Base-by-base conservation (phyloP, 2,113 vertebrate species). In the Glaucidium brasilianum region DNA sequence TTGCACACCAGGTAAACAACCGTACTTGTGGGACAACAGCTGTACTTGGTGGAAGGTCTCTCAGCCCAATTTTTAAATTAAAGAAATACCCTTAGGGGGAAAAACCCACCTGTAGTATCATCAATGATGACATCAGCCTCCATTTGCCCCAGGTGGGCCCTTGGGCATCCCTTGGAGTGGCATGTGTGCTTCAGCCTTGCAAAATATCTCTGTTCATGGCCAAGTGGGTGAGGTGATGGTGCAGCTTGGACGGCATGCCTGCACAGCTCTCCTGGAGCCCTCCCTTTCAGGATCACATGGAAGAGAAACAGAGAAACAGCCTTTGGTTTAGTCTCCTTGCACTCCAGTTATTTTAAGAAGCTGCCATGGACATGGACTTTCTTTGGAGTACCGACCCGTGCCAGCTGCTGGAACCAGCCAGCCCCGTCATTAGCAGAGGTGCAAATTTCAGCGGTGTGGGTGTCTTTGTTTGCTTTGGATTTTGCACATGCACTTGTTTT, bases 381-480 rank as follows among this genome's bases (percentile, higher is more conserved):
- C 85, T 87, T 62, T 76, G 90, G 55, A 91, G 73, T 25, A 21
- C 58, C 8, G 23, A 90, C 37, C 14, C 15, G 45, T 4, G 9
- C 43, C 21, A 9, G 77, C 14, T 45, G 43, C 43, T 45, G 37
- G 85, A 63, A 53, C 71, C n/a, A 53, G 37, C 30, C 32, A 2
- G 52, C 66, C 49, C 72, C 6, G 5, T 71, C 64, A 39, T 85
- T 69, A 79, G 34, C 64, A 67, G 60, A 52, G 55, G 56, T 60
- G 52, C 71, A 58, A 43, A 47, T 84, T 77, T 62, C 21, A 9
- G n/a, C n/a, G 25, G 8, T n/a, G 55, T 69, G 83, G 50, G 63
- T 45, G 68, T 29, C 47, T 95, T 63, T 76, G 58, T 76, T 95
- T 86, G 79, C 45, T 91, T 73, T 86, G 68, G 83, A 27, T 84